Conservation (phyloP, 2,888 invertebrate genomes). For the Platycheirus rosarum region DNA sequence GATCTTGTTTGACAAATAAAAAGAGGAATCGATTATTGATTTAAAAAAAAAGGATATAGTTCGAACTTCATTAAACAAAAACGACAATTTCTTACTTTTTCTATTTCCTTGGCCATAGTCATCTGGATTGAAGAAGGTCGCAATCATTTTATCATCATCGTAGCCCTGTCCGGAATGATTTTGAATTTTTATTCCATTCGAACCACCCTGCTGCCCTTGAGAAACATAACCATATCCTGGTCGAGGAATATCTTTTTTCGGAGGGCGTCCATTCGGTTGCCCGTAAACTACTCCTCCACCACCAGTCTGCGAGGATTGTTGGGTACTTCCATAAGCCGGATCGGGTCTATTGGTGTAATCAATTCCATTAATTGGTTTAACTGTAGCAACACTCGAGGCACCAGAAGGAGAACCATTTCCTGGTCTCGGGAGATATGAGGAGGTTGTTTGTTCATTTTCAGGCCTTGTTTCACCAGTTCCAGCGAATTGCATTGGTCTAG, state of each 20-base stretch:
- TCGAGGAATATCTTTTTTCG: slow-evolving; percentile 43
- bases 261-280: slow-evolving; percentile 74
- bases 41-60: background rate
- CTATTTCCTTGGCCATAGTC: slow-evolving; percentile 79
- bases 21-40: too few relatives aligned
- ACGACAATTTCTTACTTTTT: slow-evolving; percentile 81
- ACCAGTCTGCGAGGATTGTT: slow-evolving; percentile 55
- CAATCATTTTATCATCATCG: slow-evolving; percentile 80
- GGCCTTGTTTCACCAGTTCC: slow-evolving; percentile 35
- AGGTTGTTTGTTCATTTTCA: slow-evolving; percentile 56
- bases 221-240: slow-evolving; percentile 67
- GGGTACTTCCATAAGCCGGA: slow-evolving; percentile 75
- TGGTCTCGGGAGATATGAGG: slow-evolving; percentile 76
- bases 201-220: slow-evolving; percentile 34
- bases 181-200: slow-evolving; percentile 56
- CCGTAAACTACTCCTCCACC: slow-evolving; percentile 68
- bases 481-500: slow-evolving; percentile 32
- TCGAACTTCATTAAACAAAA: too few relatives aligned
- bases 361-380: slow-evolving; percentile 69
- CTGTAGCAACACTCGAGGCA: slow-evolving; percentile 7
- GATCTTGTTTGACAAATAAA: too few relatives aligned
- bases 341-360: slow-evolving; percentile 80
- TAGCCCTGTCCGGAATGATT: slow-evolving; percentile 76
- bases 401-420: slow-evolving; percentile 37
- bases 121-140: slow-evolving; percentile 82